phyloP scores from a whole-genome alignment of 2,113 vertebrate species.

The Alaudala cheleensis region DNA sequence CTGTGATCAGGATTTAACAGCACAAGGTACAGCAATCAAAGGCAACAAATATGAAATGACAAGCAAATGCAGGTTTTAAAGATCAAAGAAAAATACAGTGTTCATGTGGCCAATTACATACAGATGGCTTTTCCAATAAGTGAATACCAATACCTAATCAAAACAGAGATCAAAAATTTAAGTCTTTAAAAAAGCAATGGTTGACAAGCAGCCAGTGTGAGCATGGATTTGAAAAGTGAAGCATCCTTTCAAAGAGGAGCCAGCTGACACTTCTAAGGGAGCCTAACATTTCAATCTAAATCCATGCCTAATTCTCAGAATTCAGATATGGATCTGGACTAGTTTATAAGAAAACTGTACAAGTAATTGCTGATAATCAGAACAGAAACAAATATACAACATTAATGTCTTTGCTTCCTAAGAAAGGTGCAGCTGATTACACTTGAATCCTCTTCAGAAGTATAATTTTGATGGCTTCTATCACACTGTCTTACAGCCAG shows the following conservation, averaged over 20 bases:
- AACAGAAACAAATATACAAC: not conserved
- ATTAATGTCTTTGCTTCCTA: not conserved
- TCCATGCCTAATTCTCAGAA: not conserved
- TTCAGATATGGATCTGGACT: not conserved
- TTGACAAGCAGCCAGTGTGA: not conserved
- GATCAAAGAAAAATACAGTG: not conserved
- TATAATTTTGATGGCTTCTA: not conserved
- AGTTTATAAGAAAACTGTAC: not conserved
- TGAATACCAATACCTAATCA: not conserved
- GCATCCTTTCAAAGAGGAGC: not conserved
- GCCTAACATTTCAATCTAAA: not conserved
- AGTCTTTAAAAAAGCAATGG: not conserved
- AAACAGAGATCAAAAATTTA: not conserved
- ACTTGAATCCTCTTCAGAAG: not conserved
- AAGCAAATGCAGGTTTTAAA: not conserved
- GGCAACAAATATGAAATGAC: not conserved
- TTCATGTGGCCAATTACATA: not conserved
- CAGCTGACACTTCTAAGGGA: not conserved
- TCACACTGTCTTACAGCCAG: not conserved
- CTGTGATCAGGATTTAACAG: not conserved
- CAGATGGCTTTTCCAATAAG: not conserved
- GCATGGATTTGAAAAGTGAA: not conserved
- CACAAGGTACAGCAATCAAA: not conserved
- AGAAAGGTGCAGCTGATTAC: not conserved
- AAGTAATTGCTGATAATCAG: not conserved